Base-by-base conservation (phyloP, 2,797 vertebrate species). In the Adrianichthys oophorus region DNA sequence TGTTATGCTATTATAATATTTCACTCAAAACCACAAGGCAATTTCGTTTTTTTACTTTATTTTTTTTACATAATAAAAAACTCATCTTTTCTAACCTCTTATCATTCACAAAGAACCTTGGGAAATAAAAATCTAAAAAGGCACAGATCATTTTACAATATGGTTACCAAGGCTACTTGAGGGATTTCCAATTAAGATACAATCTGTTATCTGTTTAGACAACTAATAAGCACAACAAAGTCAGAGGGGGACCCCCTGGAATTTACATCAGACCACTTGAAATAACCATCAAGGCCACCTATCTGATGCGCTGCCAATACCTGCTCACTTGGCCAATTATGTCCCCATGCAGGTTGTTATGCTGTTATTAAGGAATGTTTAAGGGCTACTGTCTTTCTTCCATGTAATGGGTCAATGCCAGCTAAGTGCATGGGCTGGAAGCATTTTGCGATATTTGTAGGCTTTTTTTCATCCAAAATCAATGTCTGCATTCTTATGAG, bases 171-270 rank as follows among this genome's bases (percentile, higher is more conserved):
- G 70, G 72, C 72, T 87, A 87, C 85, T 88, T 84, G 51, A 84
- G 88, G 88, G 86, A 88, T 86, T 90, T 90, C 80, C 83, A 91
- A 92, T 91, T 91, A 91, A 90, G 86, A 88, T 85, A 65, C 85
- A 87, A 89, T 91, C 87, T 90, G 89, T 85, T 90, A 87, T 89
- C 89, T 88, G 76, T 78, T 89, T 79, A 79, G 79, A 88, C 60
- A 81, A 91, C 83, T 92, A 92, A 91, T 89, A 90, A 88, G 83
- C 85, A 85, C 81, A 89, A 86, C 90, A 90, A 83, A 89, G 83
- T 71, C 71, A 78, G 60, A 69, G 83, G 74, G 69, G 67, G 72
- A 82, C 87, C 85, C 80, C 86, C 78, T 80, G 85, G 83, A 89
- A 89, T 90, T 89, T 72, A 80, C 88, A 90, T 88, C 86, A 89